These are phyloP conservation scores for Pemphigus obesinymphae DNA, from an alignment of 1,140 invertebrate species.

Conservation along the genomic window DNA sequence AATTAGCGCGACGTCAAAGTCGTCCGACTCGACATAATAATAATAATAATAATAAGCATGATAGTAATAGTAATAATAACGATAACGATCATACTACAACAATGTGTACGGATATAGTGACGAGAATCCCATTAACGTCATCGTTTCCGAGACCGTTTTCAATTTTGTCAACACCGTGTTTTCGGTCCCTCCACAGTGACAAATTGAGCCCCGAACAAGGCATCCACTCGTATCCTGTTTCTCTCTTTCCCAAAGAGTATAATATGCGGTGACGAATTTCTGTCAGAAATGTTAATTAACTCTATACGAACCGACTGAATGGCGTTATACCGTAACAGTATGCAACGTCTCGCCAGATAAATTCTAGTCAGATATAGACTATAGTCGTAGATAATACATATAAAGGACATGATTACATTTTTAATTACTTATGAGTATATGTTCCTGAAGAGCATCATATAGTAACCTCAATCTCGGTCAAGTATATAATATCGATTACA, in stretches of 20 bases:
- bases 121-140: conserved; percentile 23
- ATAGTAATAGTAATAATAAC: background rate
- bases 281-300: background rate
- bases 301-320: background rate
- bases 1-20: conserved; percentile 3
- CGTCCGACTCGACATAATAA: background rate
- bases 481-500: too few species aligned
- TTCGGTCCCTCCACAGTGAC: conserved; percentile 5
- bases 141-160: conserved; percentile 9
- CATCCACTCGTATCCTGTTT: background rate
- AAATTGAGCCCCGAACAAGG: background rate
- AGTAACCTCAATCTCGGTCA: too few species aligned
- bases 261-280: too few species aligned
- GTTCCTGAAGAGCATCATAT: too few species aligned
- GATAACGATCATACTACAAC: background rate
- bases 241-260: background rate
- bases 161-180: conserved; percentile 16
- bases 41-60: conserved; percentile 7
- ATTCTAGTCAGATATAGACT: too few species aligned
- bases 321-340: too few species aligned
- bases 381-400: too few species aligned
- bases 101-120: background rate
- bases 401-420: too few species aligned
- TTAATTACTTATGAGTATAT: too few species aligned
- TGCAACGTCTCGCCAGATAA: too few species aligned